These are phyloP conservation scores for Palythoa grandis DNA, from an alignment of 92 coral and sea anemone genomes.

Conservation along the genomic window DNA sequence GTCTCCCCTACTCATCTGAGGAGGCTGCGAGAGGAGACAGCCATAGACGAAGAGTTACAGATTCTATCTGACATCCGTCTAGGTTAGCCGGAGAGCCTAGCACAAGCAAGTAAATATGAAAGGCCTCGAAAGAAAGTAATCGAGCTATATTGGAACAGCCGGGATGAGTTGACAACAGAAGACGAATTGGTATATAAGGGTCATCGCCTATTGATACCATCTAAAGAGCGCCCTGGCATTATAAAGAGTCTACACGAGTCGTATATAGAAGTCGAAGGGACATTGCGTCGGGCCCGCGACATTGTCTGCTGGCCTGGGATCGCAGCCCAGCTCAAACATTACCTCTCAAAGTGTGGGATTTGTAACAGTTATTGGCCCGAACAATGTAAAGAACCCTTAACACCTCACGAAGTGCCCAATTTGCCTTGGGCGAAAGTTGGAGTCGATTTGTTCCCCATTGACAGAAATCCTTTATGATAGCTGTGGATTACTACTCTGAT, in stretches of 20 bases:
- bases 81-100: not conserved
- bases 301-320: slow-evolving; percentile 45
- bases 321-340: slow-evolving; percentile 53
- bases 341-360: slow-evolving; percentile 44
- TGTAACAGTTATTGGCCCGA: slow-evolving; percentile 48
- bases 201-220: slow-evolving; percentile 28
- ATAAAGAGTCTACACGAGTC: not conserved
- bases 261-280: slow-evolving; percentile 35
- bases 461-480: slow-evolving; percentile 43
- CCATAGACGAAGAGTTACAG: not conserved
- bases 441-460: slow-evolving; percentile 40
- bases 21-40: slow-evolving; percentile 12
- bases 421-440: not conserved
- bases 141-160: not conserved
- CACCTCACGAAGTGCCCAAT: slow-evolving; percentile 38
- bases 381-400: slow-evolving; percentile 51
- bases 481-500: slow-evolving; percentile 46
- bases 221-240: slow-evolving; percentile 26
- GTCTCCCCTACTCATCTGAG: not conserved
- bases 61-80: not conserved
- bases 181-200: slow-evolving; percentile 38
- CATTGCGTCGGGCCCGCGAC: slow-evolving; percentile 21
- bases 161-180: slow-evolving; percentile 28
- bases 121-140: not conserved
- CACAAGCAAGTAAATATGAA: not conserved